phyloP scores from a whole-genome alignment of 2,888 invertebrate species.

The Euclidia mi region DNA sequence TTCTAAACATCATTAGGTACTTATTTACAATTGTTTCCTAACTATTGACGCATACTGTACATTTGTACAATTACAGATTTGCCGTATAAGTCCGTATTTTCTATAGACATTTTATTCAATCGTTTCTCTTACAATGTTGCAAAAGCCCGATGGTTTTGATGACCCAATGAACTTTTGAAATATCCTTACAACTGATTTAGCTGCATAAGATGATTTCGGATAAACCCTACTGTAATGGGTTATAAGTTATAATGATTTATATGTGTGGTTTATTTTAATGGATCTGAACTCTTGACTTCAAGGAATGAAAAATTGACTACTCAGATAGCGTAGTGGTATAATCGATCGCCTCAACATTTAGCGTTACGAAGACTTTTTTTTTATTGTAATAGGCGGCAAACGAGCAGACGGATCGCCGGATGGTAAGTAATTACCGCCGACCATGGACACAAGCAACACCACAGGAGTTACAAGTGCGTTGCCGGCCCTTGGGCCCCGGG shows the following conservation, averaged over 20 bases:
- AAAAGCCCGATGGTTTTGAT: constrained; percentile 10
- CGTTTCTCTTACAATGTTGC: constrained; percentile 12
- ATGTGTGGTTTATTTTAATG: constrained; percentile 7
- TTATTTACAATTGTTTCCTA: background rate
- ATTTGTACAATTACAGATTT: constrained; percentile 1
- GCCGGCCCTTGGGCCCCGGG: no score
- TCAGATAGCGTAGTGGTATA: no score
- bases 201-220: no score
- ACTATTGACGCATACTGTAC: background rate
- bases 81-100: background rate
- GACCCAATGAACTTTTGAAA: constrained; percentile 19
- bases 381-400: no score
- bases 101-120: background rate
- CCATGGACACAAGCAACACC: no score
- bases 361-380: no score
- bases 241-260: constrained; percentile 6
- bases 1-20: no score
- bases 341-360: no score
- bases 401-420: no score
- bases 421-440: no score
- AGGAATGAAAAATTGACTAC: no score
- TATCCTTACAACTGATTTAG: constrained; percentile 14
- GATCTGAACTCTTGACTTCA: background rate
- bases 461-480: no score
- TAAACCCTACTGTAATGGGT: constrained; percentile 1